Percentiles rank a stretch among this genome's conserved stretches.
These are phyloP conservation scores for Himalopsyche anomala DNA, from an alignment of 2,888 invertebrate genomes.

Conservation along the genomic window DNA sequence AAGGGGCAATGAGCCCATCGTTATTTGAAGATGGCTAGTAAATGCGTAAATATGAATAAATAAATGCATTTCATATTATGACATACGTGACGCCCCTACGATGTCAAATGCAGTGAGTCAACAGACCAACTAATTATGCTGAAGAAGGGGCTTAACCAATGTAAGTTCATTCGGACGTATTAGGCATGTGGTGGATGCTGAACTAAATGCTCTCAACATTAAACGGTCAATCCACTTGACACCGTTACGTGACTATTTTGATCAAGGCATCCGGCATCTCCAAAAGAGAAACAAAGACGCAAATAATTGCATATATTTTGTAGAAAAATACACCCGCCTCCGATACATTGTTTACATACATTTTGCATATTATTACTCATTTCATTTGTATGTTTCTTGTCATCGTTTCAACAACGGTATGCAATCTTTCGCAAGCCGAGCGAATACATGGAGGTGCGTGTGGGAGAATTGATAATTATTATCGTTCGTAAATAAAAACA, in stretches of 20 bases:
- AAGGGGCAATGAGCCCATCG: too few species aligned
- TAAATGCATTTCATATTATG: too few species aligned
- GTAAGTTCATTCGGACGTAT: too few species aligned
- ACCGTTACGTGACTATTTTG: conserved; percentile 38
- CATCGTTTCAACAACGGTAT: neutral
- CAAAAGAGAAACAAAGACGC: conserved; percentile 4
- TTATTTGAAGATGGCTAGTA: too few species aligned
- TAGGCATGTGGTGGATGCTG: neutral
- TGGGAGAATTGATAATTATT: conserved; percentile 12
- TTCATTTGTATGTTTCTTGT: conserved; percentile 13
- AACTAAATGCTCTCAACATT: conserved; percentile 1
- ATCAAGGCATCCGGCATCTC: conserved; percentile 38
- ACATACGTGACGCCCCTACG: too few species aligned
- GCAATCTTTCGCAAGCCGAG: conserved; percentile 2
- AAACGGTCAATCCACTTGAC: conserved; percentile 35
- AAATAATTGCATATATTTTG: conserved; percentile 26
- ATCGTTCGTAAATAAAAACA: neutral
- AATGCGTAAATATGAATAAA: too few species aligned
- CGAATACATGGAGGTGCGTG: neutral
- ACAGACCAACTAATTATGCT: too few species aligned
- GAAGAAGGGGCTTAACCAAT: too few species aligned
- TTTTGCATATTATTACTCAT: conserved; percentile 5
- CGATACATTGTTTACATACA: conserved; percentile 13
- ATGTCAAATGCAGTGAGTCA: too few species aligned
- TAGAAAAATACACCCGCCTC: conserved; percentile 22